Conservation (phyloP, 2,113 vertebrate genomes). For the Perccottus glenii region DNA sequence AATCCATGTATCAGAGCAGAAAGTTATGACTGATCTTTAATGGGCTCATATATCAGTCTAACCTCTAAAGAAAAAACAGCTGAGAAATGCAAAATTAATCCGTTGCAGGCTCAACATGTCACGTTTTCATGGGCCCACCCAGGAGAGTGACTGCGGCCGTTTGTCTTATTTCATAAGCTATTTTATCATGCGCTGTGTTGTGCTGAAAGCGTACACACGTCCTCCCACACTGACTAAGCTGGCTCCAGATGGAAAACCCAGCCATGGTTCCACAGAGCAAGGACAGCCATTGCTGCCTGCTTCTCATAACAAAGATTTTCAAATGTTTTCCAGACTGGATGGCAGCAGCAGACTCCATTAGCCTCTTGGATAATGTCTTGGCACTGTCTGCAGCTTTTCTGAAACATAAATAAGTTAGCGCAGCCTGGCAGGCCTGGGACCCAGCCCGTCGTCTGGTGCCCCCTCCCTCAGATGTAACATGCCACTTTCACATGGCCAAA, state of each 20-base stretch:
- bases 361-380: constrained; percentile 81
- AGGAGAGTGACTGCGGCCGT: constrained; percentile 61
- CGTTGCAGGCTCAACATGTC: constrained; percentile 52
- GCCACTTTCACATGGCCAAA: constrained; percentile 22
- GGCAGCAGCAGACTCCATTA: constrained; percentile 71
- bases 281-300: constrained; percentile 68
- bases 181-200: constrained; percentile 54
- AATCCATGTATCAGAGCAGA: constrained; percentile 29
- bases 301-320: constrained; percentile 75
- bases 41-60: constrained; percentile 38
- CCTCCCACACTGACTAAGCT: constrained; percentile 52
- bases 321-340: constrained; percentile 80
- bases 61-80: constrained; percentile 39
- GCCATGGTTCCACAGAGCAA: constrained; percentile 50
- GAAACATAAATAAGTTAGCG: constrained; percentile 77
- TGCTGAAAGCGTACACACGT: constrained; percentile 54
- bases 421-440: constrained; percentile 34
- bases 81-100: constrained; percentile 64
- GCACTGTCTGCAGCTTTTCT: constrained; percentile 68
- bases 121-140: constrained; percentile 70
- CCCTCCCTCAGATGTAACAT: not conserved
- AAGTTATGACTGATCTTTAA: constrained; percentile 38
- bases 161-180: constrained; percentile 58
- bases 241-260: constrained; percentile 63
- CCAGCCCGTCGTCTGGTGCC: constrained; percentile 6